These are phyloP conservation scores for Trissoscelio sp. DNA, from an alignment of 2,888 invertebrate genomes.

Conservation along the genomic window DNA sequence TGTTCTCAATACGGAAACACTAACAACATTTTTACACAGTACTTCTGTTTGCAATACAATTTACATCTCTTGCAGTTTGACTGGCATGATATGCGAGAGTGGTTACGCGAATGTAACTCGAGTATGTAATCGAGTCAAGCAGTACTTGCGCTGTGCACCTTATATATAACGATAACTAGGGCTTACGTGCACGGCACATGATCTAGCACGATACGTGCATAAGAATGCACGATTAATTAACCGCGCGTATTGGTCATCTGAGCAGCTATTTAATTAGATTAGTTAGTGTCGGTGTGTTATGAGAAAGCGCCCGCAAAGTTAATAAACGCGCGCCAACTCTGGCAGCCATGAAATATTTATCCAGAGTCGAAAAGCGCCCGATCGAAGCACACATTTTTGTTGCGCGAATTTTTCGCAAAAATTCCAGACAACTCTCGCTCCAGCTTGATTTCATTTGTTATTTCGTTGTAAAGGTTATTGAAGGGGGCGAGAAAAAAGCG, in stretches of 20 bases:
- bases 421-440: slow-evolving; percentile 40
- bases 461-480: slow-evolving; percentile 29
- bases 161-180: slow-evolving; percentile 72
- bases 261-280: slow-evolving; percentile 80
- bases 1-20: too few relatives aligned
- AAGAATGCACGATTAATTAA: slow-evolving; percentile 80
- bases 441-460: slow-evolving; percentile 32
- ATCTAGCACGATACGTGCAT: slow-evolving; percentile 75
- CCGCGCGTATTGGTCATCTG: slow-evolving; percentile 77
- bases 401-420: slow-evolving; percentile 20
- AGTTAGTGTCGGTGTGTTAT: slow-evolving; percentile 73
- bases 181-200: slow-evolving; percentile 59
- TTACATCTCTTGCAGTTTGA: slow-evolving; percentile 4
- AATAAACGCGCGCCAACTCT: slow-evolving; percentile 56
- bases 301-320: slow-evolving; percentile 52
- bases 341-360: slow-evolving; percentile 13
- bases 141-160: slow-evolving; percentile 25
- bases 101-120: slow-evolving; percentile 42
- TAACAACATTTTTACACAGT: too few relatives aligned
- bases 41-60: too few relatives aligned
- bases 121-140: slow-evolving; percentile 53
- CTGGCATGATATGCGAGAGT: slow-evolving; percentile 17
- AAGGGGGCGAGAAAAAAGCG: background rate
- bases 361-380: slow-evolving; percentile 6
- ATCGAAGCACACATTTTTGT: background rate